Evolutionary conservation across 2,888 invertebrate species (phyloP).

Genomic region (Drosophila subquinaria): DNA sequence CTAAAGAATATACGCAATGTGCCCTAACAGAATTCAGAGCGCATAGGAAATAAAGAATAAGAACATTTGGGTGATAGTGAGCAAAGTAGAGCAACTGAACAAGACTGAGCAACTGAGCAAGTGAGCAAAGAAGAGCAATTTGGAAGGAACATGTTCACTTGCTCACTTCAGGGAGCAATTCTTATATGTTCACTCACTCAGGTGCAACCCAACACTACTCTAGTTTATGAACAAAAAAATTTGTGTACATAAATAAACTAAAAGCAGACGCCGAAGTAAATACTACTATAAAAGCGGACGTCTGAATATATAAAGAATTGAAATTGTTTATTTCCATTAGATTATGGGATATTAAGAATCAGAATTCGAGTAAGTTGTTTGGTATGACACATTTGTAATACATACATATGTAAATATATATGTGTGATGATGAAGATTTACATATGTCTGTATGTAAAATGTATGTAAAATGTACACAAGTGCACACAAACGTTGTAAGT

Average conservation of each 20-base stretch:
- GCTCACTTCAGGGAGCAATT: too few species aligned
- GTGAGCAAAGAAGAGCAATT: too few species aligned
- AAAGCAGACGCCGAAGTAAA: constrained; percentile 47
- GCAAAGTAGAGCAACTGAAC: too few species aligned
- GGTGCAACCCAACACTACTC: not conserved
- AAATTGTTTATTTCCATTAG: constrained; percentile 24
- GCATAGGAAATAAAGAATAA: too few species aligned
- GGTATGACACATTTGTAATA: constrained; percentile 55
- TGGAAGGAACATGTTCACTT: too few species aligned
- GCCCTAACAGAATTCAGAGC: too few species aligned
- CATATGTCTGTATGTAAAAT: constrained; percentile 20
- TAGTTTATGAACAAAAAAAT: constrained; percentile 55
- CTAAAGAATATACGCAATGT: too few species aligned
- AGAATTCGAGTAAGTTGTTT: constrained; percentile 44
- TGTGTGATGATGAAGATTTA: constrained; percentile 18
- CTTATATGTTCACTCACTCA: too few species aligned
- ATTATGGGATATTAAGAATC: constrained; percentile 50
- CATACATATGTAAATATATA: constrained; percentile 18
- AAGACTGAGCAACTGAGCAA: too few species aligned
- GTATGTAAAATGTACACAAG: constrained; percentile 23
- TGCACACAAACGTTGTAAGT: not conserved
- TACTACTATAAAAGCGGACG: constrained; percentile 33
- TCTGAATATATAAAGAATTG: constrained; percentile 22
- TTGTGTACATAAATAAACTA: constrained; percentile 70
- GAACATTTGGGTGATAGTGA: too few species aligned